Evolutionary conservation across 1,140 invertebrate genomes (phyloP).

Genomic region (Drosophila bipectinata): DNA sequence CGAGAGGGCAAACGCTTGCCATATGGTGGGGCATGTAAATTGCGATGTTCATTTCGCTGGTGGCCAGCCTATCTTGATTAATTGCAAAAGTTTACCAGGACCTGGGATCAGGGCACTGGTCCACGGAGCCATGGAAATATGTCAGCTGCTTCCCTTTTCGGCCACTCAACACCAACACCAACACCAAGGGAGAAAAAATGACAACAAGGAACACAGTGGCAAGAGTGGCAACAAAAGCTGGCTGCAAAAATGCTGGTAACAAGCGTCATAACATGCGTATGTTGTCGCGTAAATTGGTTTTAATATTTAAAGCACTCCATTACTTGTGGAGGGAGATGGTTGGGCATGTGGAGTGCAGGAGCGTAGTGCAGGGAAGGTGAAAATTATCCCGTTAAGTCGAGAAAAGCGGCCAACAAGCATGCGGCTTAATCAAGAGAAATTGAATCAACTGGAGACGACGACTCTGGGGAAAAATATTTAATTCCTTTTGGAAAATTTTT

Average conservation of each 20-base stretch:
- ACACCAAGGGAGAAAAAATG: not conserved
- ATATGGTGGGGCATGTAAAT: slow-evolving; percentile 76
- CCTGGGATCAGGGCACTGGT: slow-evolving; percentile 45
- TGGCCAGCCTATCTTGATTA: slow-evolving; percentile 75
- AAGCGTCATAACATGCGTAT: slow-evolving; percentile 77
- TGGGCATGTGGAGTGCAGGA: not conserved
- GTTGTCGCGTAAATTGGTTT: slow-evolving; percentile 81
- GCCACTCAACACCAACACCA: not conserved
- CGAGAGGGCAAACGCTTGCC: slow-evolving; percentile 34
- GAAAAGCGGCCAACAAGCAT: slow-evolving; percentile 32
- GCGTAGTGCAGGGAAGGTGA: not conserved
- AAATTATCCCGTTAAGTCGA: slow-evolving; percentile 20
- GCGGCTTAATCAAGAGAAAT: slow-evolving; percentile 60
- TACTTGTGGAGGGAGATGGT: slow-evolving; percentile 43
- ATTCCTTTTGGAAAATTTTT: not conserved
- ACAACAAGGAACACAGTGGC: not conserved
- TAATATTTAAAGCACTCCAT: slow-evolving; percentile 82
- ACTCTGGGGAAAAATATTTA: not conserved
- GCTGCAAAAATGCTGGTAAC: slow-evolving; percentile 60
- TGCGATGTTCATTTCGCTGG: slow-evolving; percentile 46
- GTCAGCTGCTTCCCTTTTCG: slow-evolving; percentile 65
- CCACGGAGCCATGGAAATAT: slow-evolving; percentile 62
- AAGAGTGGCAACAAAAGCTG: slow-evolving; percentile 35
- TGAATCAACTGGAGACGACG: slow-evolving; percentile 36
- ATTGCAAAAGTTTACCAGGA: slow-evolving; percentile 80